Conservation (phyloP, 2,797 vertebrate genomes). For the Trachops cirrhosus region DNA sequence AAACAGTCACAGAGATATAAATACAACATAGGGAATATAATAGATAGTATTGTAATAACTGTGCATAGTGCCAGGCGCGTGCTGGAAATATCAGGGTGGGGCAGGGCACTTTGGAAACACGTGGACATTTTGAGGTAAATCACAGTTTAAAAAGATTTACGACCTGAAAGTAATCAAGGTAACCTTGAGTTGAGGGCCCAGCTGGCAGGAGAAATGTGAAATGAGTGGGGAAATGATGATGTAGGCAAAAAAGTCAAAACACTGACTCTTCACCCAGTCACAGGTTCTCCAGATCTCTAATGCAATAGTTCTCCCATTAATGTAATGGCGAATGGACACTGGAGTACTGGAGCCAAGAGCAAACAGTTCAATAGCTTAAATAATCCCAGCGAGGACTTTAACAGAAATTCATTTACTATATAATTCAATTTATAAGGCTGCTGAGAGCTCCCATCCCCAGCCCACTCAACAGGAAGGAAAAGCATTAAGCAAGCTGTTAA, state of each 20-base stretch:
- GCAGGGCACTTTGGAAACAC: background rate
- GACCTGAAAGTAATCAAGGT: background rate
- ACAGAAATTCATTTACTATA: background rate
- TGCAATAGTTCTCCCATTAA: background rate
- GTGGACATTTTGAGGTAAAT: slow-evolving; percentile 2
- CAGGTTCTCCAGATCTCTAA: background rate
- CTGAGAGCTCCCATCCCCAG: background rate
- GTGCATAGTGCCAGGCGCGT: no score
- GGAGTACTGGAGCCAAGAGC: background rate
- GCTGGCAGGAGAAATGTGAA: background rate
- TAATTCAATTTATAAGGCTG: background rate
- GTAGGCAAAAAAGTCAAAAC: background rate
- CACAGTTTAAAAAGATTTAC: background rate
- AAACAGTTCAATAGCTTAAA: slow-evolving; percentile 1
- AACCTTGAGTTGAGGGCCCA: background rate
- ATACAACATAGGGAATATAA: background rate
- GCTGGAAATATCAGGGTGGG: background rate
- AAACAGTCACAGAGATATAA: background rate
- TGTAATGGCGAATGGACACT: background rate
- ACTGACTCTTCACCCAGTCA: background rate
- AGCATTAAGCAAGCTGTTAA: background rate
- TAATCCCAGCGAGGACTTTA: background rate
- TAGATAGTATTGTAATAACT: background rate
- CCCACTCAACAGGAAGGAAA: background rate
- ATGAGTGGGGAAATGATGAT: background rate